phyloP scores from a whole-genome alignment of 2,113 vertebrate species.

The Rhynchomys soricoides region DNA sequence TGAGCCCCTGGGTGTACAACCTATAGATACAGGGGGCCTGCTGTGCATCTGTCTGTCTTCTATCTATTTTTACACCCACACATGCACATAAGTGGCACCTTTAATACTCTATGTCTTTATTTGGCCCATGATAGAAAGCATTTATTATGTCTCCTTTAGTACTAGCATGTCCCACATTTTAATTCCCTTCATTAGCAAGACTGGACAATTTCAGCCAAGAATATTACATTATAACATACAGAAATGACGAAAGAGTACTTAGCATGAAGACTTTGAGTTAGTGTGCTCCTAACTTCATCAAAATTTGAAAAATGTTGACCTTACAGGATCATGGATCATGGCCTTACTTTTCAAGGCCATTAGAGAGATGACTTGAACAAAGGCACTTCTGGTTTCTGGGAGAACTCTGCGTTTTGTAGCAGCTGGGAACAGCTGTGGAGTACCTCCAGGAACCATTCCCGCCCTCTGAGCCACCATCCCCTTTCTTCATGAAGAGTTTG shows the following conservation, averaged over 20 bases:
- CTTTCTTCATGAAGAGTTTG: constrained; percentile 47
- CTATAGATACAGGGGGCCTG: neutral
- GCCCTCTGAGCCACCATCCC: constrained; percentile 20
- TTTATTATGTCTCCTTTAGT: neutral
- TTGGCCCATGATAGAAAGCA: neutral
- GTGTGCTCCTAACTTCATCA: neutral
- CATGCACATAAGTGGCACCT: neutral
- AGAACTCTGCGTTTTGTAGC: constrained; percentile 28
- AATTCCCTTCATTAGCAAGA: neutral
- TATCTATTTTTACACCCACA: neutral
- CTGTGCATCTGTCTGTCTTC: neutral
- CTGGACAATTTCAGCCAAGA: neutral
- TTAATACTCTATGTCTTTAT: neutral
- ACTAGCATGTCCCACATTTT: neutral
- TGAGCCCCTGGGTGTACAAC: neutral
- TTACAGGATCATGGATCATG: constrained; percentile 50
- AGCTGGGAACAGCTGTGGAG: constrained; percentile 84
- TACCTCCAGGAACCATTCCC: constrained; percentile 53
- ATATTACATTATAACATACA: neutral
- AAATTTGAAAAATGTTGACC: constrained; percentile 30
- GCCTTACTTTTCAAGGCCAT: constrained; percentile 42
- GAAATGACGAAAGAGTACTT: neutral
- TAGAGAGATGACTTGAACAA: constrained; percentile 3
- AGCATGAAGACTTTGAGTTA: neutral
- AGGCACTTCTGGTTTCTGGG: constrained; percentile 22